Evolutionary conservation across 35 echinoderm and acorn worm genomes (phyloP).

Genomic region (Ptychodera flava): DNA sequence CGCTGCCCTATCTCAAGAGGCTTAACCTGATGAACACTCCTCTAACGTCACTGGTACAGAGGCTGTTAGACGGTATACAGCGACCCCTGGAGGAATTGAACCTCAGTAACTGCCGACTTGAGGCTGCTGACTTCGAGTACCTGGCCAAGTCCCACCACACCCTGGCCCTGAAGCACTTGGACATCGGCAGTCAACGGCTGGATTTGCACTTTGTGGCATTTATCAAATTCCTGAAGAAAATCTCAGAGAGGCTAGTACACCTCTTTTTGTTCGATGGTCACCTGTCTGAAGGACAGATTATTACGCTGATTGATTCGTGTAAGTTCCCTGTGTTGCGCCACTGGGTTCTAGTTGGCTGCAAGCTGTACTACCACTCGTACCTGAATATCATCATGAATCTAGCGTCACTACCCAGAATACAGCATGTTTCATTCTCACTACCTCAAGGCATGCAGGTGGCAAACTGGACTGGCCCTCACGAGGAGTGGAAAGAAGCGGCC

Average conservation of each 20-base stretch:
- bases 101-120: neutral
- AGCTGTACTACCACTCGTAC: neutral
- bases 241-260: neutral
- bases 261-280: neutral
- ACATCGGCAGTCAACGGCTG: neutral
- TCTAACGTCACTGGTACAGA: neutral
- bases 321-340: neutral
- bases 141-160: neutral
- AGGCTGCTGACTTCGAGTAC: neutral
- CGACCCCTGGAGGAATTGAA: neutral
- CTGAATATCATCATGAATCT: neutral
- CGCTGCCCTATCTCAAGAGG: neutral
- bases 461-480: neutral
- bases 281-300: neutral
- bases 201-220: neutral
- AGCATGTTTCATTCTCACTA: neutral
- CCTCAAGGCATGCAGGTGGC: neutral
- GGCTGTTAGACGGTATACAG: neutral
- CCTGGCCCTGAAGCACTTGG: neutral
- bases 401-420: neutral
- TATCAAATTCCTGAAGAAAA: neutral
- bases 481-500: neutral
- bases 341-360: neutral
- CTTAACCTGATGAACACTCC: neutral
- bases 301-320: neutral